These are phyloP conservation scores for Hypotaenidia philippensis DNA, from an alignment of 2,797 vertebrate species.

Conservation along the genomic window DNA sequence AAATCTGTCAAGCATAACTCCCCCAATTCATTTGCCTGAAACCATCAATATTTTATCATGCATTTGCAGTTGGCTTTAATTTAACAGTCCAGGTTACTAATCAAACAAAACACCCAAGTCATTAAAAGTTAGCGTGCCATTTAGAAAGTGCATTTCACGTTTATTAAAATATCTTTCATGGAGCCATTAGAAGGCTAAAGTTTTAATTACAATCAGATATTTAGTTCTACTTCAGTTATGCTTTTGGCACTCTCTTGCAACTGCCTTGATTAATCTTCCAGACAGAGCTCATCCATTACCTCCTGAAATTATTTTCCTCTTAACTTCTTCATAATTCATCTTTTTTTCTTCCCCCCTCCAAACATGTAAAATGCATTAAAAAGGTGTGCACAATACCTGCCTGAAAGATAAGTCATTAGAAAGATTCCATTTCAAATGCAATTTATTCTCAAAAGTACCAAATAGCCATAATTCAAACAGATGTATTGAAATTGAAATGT, in stretches of 20 bases:
- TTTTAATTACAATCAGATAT: constrained; percentile 90
- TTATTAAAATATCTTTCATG: constrained; percentile 89
- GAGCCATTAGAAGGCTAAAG: constrained; percentile 87
- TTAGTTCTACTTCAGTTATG: constrained; percentile 85
- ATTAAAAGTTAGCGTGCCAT: constrained; percentile 88
- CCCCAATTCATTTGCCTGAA: constrained; percentile 86
- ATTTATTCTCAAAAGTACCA: constrained; percentile 79
- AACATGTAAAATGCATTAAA: constrained; percentile 78
- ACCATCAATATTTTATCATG: constrained; percentile 88
- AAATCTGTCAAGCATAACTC: constrained; percentile 86
- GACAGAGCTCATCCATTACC: constrained; percentile 85
- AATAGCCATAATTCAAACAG: constrained; percentile 77
- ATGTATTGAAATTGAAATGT: constrained; percentile 78
- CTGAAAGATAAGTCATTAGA: constrained; percentile 79
- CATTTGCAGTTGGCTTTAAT: constrained; percentile 88
- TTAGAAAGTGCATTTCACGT: constrained; percentile 88
- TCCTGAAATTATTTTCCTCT: constrained; percentile 86
- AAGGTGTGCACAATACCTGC: constrained; percentile 78
- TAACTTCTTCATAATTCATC: constrained; percentile 83
- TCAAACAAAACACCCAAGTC: constrained; percentile 89
- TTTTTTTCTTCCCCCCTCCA: constrained; percentile 73
- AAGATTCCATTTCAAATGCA: constrained; percentile 81
- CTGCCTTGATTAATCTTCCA: constrained; percentile 85
- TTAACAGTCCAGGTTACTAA: constrained; percentile 89
- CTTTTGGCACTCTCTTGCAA: constrained; percentile 80